Conservation (phyloP, 1,140 invertebrate genomes). For the Apis laboriosa region DNA sequence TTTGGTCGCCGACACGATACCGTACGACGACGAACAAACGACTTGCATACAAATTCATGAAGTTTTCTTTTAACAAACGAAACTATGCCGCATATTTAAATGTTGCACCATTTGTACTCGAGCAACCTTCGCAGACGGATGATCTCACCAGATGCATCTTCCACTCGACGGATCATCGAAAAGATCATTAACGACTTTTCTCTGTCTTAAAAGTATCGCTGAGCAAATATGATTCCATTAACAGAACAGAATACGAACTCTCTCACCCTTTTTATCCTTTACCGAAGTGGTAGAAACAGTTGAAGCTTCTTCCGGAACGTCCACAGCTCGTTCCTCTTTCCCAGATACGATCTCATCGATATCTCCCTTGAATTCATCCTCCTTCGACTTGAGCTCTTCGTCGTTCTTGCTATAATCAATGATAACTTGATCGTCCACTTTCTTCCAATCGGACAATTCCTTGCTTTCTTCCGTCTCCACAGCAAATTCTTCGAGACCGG, state of each 20-base stretch:
- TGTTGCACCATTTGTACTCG: neutral
- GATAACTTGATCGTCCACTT: neutral
- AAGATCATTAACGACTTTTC: neutral
- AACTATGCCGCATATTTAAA: constrained; percentile 14
- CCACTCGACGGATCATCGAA: neutral
- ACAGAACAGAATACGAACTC: neutral
- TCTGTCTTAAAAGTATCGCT: no score
- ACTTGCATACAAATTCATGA: constrained; percentile 57
- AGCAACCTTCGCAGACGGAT: neutral
- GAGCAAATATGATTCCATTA: neutral
- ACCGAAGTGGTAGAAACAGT: constrained; percentile 31
- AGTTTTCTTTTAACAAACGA: constrained; percentile 26
- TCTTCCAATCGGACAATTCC: constrained; percentile 36
- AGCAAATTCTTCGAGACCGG: constrained; percentile 27
- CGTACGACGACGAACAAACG: constrained; percentile 44
- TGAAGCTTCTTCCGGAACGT: constrained; percentile 59
- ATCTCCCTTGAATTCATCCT: neutral
- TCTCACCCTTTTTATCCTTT: constrained; percentile 57
- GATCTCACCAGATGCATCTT: constrained; percentile 5
- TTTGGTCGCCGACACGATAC: constrained; percentile 51
- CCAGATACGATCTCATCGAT: constrained; percentile 50
- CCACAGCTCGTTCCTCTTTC: constrained; percentile 66
- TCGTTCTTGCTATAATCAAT: constrained; percentile 12
- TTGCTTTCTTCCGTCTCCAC: constrained; percentile 24
- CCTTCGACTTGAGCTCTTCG: neutral